Evolutionary conservation across 2,797 vertebrate genomes (phyloP).

Genomic region (Spondyliosoma cantharus): DNA sequence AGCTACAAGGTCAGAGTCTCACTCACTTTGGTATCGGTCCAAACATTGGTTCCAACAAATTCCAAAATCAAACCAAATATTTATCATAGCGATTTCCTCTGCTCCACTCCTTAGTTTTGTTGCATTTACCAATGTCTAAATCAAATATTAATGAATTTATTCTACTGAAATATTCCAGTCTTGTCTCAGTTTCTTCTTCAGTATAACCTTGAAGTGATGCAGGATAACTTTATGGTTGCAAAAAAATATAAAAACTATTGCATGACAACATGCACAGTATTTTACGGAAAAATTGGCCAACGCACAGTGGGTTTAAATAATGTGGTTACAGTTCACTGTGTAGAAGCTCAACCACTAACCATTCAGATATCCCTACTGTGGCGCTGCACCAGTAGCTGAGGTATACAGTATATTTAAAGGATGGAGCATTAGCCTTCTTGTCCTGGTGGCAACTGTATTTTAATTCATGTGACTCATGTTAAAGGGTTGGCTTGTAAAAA

Average conservation of each 20-base stretch:
- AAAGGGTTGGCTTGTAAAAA: conserved; percentile 2
- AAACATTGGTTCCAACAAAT: conserved; percentile 60
- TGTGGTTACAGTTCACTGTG: conserved; percentile 18
- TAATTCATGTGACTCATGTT: conserved; percentile 11
- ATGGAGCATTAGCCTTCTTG: conserved; percentile 4
- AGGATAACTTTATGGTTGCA: conserved; percentile 1
- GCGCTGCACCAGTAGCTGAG: not conserved
- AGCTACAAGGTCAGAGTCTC: conserved; percentile 62
- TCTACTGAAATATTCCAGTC: not conserved
- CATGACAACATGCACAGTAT: conserved; percentile 15
- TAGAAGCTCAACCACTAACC: not conserved
- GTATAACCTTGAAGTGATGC: conserved; percentile 1
- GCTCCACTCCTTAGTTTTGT: conserved; percentile 8
- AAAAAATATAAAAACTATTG: conserved; percentile 1
- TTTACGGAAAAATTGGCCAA: conserved; percentile 24
- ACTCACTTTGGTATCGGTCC: conserved; percentile 39
- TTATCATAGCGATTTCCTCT: conserved; percentile 66
- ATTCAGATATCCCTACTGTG: not conserved
- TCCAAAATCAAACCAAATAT: conserved; percentile 75
- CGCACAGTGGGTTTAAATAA: conserved; percentile 9
- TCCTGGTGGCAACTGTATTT: not conserved
- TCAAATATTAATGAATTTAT: conserved; percentile 15
- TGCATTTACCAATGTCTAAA: conserved; percentile 43
- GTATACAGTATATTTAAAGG: conserved; percentile 13
- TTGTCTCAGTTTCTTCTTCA: not conserved